These are phyloP conservation scores for Amphiprion percula DNA, from an alignment of 2,113 vertebrate species.

Conservation along the genomic window DNA sequence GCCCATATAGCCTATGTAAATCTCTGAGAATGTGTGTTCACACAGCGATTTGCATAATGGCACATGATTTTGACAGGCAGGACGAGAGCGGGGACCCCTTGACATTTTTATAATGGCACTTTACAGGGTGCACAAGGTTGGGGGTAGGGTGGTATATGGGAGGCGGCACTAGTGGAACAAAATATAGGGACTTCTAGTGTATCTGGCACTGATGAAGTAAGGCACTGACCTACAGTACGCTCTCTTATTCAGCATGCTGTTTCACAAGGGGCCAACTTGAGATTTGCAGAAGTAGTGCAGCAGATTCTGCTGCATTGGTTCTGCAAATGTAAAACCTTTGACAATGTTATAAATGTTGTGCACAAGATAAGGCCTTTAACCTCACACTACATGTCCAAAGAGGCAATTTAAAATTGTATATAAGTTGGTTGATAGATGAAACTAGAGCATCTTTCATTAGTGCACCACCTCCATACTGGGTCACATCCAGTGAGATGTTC, in stretches of 20 bases:
- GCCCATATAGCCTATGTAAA: slow-evolving; percentile 74
- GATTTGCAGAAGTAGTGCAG: too few species aligned
- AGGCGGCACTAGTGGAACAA: slow-evolving; percentile 56
- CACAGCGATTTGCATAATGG: slow-evolving; percentile 81
- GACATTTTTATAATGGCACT: slow-evolving; percentile 84
- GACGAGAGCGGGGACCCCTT: slow-evolving; percentile 73
- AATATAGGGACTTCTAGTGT: slow-evolving; percentile 56
- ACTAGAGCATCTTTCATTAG: slow-evolving; percentile 49
- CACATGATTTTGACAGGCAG: slow-evolving; percentile 81
- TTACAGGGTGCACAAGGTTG: slow-evolving; percentile 79
- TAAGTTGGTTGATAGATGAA: slow-evolving; percentile 37
- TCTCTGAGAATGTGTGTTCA: slow-evolving; percentile 74
- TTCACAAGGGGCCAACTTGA: background rate
- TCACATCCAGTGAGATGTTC: slow-evolving; percentile 58
- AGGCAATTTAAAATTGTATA: background rate
- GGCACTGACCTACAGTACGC: slow-evolving; percentile 48
- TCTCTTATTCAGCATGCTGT: slow-evolving; percentile 7
- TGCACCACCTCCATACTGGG: slow-evolving; percentile 38
- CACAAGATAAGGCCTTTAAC: background rate
- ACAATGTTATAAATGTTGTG: slow-evolving; percentile 1
- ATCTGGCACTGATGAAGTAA: slow-evolving; percentile 45
- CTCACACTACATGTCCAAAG: slow-evolving; percentile 10
- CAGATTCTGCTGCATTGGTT: background rate
- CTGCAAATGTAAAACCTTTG: slow-evolving; percentile 11
- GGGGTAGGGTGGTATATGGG: slow-evolving; percentile 64